Evolutionary conservation across 2,113 vertebrate genomes (phyloP), one percentile per base, ranked within the genome.

Genomic region (Boleophthalmus pectinirostris): DNA sequence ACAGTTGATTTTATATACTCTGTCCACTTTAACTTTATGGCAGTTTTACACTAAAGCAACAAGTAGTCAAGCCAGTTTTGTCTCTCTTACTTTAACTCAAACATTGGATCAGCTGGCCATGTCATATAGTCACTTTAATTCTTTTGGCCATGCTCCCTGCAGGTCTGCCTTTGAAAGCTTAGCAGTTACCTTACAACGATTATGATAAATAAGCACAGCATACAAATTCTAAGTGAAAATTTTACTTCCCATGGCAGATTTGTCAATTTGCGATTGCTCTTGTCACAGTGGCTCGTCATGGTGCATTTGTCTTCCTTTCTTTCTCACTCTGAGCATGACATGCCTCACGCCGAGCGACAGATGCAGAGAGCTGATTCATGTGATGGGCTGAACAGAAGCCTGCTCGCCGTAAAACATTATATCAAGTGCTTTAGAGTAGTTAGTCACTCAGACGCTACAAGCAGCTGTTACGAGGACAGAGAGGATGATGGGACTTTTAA

Each of bases 311-410:
- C 60, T 73, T 82, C 66, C 65, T 80, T 81, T 74, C 79, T 78
- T 58, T 63, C 79, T 72, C 79, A 82, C 70, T 83, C 84, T 84
- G 81, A 76, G 78, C 68, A 83, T 73, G 72, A 79, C 71, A 84
- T 75, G 68, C 78, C 79, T 89, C 74, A 80, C 80, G 82, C 78
- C 66, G 81, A 72, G 87, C 72, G 77, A 71, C 84, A 88, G 87
- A 89, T 88, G 89, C 70, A 82, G 68, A 21, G 8, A 21, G 74
- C 65, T 85, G 84, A 88, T 79, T 83, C 75, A 85, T 87, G 76
- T 74, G 74, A 85, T 88, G 81, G 82, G 86, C 68, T 66, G 68
- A 85, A 82, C 72, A 88, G 72, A 80, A 75, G 20, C 72, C 1
- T 60, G 24, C 49, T 80, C 66, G 70, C 75, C 72, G 23, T 76